phyloP scores from a whole-genome alignment of 2,888 invertebrate genomes.

The Tricholauxania praeusta region DNA sequence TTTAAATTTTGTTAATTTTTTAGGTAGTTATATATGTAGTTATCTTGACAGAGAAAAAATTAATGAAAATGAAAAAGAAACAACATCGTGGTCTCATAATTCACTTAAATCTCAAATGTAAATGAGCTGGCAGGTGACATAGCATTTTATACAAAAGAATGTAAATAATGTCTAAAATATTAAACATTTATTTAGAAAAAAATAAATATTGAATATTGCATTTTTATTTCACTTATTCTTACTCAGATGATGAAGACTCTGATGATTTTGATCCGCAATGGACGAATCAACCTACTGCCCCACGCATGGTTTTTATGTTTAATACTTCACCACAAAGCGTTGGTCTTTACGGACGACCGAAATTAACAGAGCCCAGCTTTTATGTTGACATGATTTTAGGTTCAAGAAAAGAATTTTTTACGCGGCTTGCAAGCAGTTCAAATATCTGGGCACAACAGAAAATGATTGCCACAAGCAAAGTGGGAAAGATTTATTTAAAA shows the following conservation, averaged over 20 bases:
- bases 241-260: constrained; percentile 42
- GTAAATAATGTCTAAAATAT: too few relatives aligned
- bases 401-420: constrained; percentile 46
- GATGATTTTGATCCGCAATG: constrained; percentile 55
- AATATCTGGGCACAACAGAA: constrained; percentile 37
- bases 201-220: too few relatives aligned
- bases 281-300: constrained; percentile 44
- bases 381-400: constrained; percentile 51
- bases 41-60: too few relatives aligned
- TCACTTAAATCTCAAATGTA: too few relatives aligned
- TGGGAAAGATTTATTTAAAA: constrained; percentile 16
- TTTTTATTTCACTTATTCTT: not conserved
- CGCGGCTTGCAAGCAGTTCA: constrained; percentile 45
- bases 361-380: constrained; percentile 42
- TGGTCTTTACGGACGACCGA: constrained; percentile 43
- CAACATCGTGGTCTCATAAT: too few relatives aligned
- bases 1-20: too few relatives aligned
- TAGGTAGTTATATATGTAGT: too few relatives aligned
- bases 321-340: constrained; percentile 36
- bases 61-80: too few relatives aligned
- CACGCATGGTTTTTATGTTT: constrained; percentile 51
- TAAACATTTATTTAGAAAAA: too few relatives aligned
- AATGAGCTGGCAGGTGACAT: too few relatives aligned
- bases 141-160: too few relatives aligned
- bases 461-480: constrained; percentile 3